Conservation (phyloP, 92 coral and sea anemone genomes). For the Hydrozoanthus gracilis region DNA sequence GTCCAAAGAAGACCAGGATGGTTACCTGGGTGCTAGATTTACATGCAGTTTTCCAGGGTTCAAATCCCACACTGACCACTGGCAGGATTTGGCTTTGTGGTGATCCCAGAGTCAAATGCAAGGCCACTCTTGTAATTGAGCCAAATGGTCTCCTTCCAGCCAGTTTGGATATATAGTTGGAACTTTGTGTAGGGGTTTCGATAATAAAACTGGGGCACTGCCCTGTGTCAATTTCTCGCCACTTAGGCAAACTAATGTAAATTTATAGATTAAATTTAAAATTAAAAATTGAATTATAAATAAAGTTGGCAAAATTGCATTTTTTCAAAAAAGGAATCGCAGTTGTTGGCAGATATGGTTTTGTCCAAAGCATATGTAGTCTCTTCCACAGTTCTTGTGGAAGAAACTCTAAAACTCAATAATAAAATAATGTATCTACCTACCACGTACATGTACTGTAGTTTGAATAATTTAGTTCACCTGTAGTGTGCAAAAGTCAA, state of each 20-base stretch:
- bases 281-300: neutral
- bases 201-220: neutral
- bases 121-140: neutral
- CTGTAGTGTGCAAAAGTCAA: neutral
- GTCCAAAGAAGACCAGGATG: slow-evolving; percentile 8
- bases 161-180: neutral
- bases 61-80: neutral
- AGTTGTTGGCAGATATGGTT: neutral
- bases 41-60: neutral
- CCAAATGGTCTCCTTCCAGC: neutral
- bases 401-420: neutral
- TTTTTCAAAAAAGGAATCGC: neutral
- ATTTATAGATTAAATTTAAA: slow-evolving; percentile 1
- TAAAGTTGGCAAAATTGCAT: neutral
- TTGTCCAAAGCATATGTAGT: neutral
- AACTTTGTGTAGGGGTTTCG: neutral
- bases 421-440: neutral
- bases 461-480: neutral
- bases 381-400: neutral
- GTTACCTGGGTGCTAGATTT: too few relatives aligned
- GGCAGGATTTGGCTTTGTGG: neutral
- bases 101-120: slow-evolving; percentile 1
- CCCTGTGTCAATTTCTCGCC: neutral
- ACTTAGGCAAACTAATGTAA: too few relatives aligned
- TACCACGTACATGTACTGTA: neutral